Evolutionary conservation across 2,888 invertebrate genomes (phyloP).

Genomic region (Philhelius pedissequus): DNA sequence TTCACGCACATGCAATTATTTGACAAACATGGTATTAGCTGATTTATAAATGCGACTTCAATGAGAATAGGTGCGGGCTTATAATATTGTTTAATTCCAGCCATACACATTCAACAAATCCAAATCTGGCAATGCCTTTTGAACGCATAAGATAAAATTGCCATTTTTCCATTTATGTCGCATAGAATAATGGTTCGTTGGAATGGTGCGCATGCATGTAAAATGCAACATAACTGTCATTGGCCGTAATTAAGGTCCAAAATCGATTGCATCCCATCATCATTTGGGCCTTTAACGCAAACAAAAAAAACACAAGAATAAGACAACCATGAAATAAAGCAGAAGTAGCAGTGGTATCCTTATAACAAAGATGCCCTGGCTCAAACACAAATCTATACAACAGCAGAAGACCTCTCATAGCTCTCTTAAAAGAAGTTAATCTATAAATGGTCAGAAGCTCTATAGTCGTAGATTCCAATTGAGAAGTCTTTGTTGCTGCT

Average conservation of each 20-base stretch:
- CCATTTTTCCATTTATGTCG: constrained; percentile 55
- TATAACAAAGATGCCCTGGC: constrained; percentile 18
- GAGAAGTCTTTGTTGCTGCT: constrained; percentile 53
- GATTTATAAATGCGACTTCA: not conserved
- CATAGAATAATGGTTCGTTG: constrained; percentile 28
- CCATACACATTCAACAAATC: not conserved
- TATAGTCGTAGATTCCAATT: constrained; percentile 67
- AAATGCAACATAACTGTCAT: constrained; percentile 67
- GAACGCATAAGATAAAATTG: constrained; percentile 24
- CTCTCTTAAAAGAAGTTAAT: constrained; percentile 37
- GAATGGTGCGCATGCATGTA: constrained; percentile 54
- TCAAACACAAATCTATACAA: constrained; percentile 16
- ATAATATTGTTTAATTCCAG: not conserved
- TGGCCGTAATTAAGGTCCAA: constrained; percentile 67
- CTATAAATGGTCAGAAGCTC: constrained; percentile 67
- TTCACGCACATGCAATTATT: constrained; percentile 1
- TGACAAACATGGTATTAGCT: constrained; percentile 3
- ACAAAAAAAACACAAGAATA: too few relatives aligned
- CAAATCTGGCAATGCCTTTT: constrained; percentile 50
- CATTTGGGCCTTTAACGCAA: constrained; percentile 28
- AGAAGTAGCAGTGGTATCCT: constrained; percentile 24
- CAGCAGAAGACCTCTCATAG: not conserved
- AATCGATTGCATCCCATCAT: constrained; percentile 69
- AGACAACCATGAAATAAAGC: not conserved
- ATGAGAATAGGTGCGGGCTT: not conserved